Evolutionary conservation across 2,888 invertebrate genomes (phyloP).

Genomic region (Anarsia innoxiella): DNA sequence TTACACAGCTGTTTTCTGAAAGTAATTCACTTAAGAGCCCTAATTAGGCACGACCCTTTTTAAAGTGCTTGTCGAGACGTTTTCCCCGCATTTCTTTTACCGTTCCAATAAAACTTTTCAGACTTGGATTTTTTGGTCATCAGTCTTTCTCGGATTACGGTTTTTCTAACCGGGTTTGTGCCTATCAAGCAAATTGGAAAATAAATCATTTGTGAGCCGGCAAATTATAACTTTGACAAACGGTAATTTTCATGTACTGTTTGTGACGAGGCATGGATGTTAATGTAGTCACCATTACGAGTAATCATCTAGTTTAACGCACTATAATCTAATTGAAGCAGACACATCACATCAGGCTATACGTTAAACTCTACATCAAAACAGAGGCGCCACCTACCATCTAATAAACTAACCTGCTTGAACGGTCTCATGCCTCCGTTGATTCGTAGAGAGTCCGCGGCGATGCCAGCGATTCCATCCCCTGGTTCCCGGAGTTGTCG

Average conservation of each 20-base stretch:
- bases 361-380: not conserved
- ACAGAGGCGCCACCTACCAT: slow-evolving; percentile 53
- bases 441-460: slow-evolving; percentile 95
- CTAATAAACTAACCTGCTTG: slow-evolving; percentile 84
- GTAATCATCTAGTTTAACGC: not conserved
- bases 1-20: slow-evolving; percentile 37
- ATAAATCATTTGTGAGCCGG: slow-evolving; percentile 11
- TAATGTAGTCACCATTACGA: not conserved
- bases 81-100: slow-evolving; percentile 15
- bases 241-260: too few species aligned
- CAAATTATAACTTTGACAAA: too few species aligned
- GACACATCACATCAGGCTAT: not conserved
- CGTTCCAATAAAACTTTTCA: slow-evolving; percentile 10
- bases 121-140: slow-evolving; percentile 8
- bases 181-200: slow-evolving; percentile 6
- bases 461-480: slow-evolving; percentile 95
- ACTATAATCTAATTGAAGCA: slow-evolving; percentile 1
- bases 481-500: slow-evolving; percentile 88
- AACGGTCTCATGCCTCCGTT: slow-evolving; percentile 98
- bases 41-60: slow-evolving; percentile 33
- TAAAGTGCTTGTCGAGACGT: slow-evolving; percentile 12
- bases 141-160: slow-evolving; percentile 13
- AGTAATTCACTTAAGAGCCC: slow-evolving; percentile 37
- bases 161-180: slow-evolving; percentile 4
- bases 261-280: too few species aligned